Evolutionary conservation across 2,113 vertebrate genomes (phyloP).

Genomic region (Raja brachyura): DNA sequence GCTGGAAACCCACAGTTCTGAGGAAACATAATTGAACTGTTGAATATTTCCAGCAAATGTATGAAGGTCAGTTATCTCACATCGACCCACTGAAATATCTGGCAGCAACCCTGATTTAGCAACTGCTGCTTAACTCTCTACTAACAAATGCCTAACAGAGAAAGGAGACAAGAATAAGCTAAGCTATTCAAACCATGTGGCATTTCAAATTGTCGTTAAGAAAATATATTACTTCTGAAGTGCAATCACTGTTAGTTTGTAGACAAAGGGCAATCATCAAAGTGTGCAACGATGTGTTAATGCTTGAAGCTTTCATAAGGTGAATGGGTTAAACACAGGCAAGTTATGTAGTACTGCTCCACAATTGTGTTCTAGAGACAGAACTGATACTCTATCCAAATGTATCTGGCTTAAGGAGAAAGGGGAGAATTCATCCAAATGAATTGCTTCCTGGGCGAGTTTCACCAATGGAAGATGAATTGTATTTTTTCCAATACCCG

Average conservation of each 20-base stretch:
- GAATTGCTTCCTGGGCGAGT: background rate
- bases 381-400: background rate
- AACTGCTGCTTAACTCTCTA: background rate
- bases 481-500: background rate
- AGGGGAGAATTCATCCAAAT: background rate
- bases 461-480: background rate
- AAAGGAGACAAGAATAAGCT: background rate
- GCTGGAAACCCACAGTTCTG: too few relatives aligned
- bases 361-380: background rate
- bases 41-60: too few relatives aligned
- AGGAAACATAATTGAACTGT: too few relatives aligned
- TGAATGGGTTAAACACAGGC: background rate
- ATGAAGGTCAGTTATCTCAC: background rate
- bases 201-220: background rate
- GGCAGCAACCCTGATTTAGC: background rate
- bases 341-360: background rate
- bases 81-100: background rate
- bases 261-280: background rate
- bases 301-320: background rate
- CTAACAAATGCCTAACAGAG: background rate
- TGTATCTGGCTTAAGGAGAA: background rate
- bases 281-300: background rate
- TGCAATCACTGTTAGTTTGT: background rate
- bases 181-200: background rate
- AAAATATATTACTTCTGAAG: background rate